Evolutionary conservation across 2,797 vertebrate genomes (phyloP), one percentile per base, ranked within the genome.

Genomic region (Enteromius afrohamiltoni): DNA sequence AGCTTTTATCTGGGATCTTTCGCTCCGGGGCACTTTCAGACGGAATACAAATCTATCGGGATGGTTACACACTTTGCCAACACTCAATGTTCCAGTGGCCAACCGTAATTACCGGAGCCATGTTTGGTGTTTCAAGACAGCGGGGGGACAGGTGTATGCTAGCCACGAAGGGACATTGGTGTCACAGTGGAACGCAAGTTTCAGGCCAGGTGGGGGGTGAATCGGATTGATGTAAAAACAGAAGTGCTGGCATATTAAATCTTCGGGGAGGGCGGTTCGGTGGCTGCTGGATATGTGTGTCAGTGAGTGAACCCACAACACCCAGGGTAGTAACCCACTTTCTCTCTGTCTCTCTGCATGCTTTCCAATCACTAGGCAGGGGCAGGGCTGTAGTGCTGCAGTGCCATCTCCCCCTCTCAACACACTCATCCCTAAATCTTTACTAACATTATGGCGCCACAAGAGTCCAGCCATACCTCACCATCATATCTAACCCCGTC

Each of bases 331-430:
- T 93, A 95, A 94, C 92, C 93, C 91, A 94, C 89, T 93, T 95
- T 91, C 91, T 86, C 74, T 45, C 42, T 62, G 77, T 51, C 17
- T 80, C 71, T 74, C 64, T 79, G 79, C 83, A 79, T 77, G 84
- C 53, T 31, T 85, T 86, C 73, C 88, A 87, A 89, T 89, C 84
- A 88, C 79, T 87, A 90, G 88, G 88, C 89, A 91, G 89, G 90
- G 89, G 90, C 91, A 88, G 90, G 91, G 91, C 91, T 92, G 91
- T 92, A 92, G 92, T 93, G 89, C 96, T 96, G 96, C 96, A 96
- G 92, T 94, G 93, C 91, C 92, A 93, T 95, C 92, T 91, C 93
- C 93, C 89, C 92, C 89, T 88, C 86, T 90, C 89, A 85, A 45
- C 73, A 83, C 74, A 58, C 74, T 83, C 74, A 83, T 77, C 62